Evolutionary conservation across 1,140 invertebrate genomes (phyloP).

Genomic region (Tribolium madens): DNA sequence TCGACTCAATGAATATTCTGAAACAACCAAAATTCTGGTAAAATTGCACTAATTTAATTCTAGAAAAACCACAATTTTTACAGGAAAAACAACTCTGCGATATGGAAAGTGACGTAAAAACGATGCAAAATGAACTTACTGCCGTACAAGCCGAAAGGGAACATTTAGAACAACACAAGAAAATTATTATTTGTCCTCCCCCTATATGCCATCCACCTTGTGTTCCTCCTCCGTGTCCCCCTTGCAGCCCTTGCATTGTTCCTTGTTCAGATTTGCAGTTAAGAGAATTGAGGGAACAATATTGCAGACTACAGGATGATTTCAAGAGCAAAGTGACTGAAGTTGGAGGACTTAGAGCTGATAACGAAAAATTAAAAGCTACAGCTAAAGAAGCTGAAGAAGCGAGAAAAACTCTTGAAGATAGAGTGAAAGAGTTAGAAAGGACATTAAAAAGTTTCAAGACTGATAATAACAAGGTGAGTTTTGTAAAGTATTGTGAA

Average conservation of each 20-base stretch:
- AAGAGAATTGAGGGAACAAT: constrained; percentile 69
- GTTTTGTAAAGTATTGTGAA: background rate
- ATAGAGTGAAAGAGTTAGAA: constrained; percentile 69
- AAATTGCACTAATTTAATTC: constrained; percentile 13
- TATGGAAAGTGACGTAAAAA: constrained; percentile 74
- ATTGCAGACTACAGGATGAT: constrained; percentile 70
- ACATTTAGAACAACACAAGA: constrained; percentile 68
- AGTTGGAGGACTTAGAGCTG: constrained; percentile 68
- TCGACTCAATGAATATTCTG: constrained; percentile 60
- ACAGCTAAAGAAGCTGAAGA: constrained; percentile 68
- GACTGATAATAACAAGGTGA: constrained; percentile 16
- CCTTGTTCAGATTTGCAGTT: constrained; percentile 64
- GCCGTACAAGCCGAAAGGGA: constrained; percentile 71
- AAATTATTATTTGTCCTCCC: constrained; percentile 32
- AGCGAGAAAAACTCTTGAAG: constrained; percentile 68
- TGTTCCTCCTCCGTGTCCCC: constrained; percentile 45
- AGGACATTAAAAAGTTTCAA: constrained; percentile 65
- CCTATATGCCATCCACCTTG: constrained; percentile 40
- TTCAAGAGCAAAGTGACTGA: constrained; percentile 71
- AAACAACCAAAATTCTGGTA: constrained; percentile 61
- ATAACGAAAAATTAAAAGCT: constrained; percentile 68
- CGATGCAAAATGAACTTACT: constrained; percentile 72
- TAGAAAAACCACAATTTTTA: constrained; percentile 19
- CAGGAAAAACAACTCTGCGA: constrained; percentile 72
- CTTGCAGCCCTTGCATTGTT: constrained; percentile 1